phyloP scores from a whole-genome alignment of 2,113 vertebrate species.

The Gnathonemus echidnorhynchus region DNA sequence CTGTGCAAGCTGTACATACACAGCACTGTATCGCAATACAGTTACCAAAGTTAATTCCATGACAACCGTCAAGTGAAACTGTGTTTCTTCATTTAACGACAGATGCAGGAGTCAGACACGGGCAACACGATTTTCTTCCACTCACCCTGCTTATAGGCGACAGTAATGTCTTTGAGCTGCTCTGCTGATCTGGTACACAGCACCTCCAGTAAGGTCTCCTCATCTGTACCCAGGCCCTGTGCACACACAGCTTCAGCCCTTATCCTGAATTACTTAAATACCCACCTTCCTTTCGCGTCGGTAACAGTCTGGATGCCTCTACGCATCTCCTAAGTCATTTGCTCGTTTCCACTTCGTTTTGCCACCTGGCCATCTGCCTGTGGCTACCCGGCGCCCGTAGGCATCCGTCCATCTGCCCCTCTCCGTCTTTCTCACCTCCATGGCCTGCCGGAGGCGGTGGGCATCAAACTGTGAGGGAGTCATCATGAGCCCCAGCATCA shows the following conservation, averaged over 20 bases:
- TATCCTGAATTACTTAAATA: not conserved
- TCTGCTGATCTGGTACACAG: constrained; percentile 64
- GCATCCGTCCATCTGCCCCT: not conserved
- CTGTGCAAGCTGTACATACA: not conserved
- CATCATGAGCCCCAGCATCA: constrained; percentile 76
- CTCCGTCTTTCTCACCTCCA: constrained; percentile 57
- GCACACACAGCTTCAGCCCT: not conserved
- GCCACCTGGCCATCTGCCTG: not conserved
- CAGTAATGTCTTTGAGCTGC: constrained; percentile 67
- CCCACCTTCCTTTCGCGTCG: not conserved
- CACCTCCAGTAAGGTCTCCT: constrained; percentile 70
- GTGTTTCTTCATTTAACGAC: not conserved
- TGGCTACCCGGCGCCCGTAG: not conserved
- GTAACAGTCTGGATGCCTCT: not conserved
- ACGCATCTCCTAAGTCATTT: not conserved
- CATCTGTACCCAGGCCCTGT: constrained; percentile 73
- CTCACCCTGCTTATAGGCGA: constrained; percentile 60
- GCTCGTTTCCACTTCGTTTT: not conserved
- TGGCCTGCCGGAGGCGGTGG: constrained; percentile 72
- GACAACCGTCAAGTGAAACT: not conserved
- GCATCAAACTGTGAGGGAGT: constrained; percentile 68
- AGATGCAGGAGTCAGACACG: not conserved
- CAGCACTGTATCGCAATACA: not conserved
- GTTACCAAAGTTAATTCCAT: not conserved
- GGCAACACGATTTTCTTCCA: not conserved